phyloP scores from a whole-genome alignment of 2,888 invertebrate genomes.

The Xestobium rufovillosum region DNA sequence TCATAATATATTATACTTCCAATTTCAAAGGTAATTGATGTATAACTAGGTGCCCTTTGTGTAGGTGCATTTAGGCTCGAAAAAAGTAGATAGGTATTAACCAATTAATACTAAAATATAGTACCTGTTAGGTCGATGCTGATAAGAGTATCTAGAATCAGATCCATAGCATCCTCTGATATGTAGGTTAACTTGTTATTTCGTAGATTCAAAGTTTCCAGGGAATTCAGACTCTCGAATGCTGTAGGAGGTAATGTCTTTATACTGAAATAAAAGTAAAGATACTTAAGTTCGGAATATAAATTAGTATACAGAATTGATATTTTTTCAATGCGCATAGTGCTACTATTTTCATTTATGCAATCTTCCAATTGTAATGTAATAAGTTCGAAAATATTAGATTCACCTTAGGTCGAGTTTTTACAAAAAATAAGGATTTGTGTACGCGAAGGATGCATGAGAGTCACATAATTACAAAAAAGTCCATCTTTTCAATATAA shows the following conservation, averaged over 20 bases:
- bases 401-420: too few relatives aligned
- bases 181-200: conserved; percentile 80
- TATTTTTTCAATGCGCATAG: too few relatives aligned
- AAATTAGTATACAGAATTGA: too few relatives aligned
- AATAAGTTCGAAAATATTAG: too few relatives aligned
- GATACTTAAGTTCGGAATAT: not conserved
- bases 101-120: too few relatives aligned
- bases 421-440: too few relatives aligned
- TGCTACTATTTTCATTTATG: conserved; percentile 7
- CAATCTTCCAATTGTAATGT: not conserved
- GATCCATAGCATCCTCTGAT: conserved; percentile 83
- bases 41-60: too few relatives aligned
- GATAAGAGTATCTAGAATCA: conserved; percentile 75
- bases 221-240: conserved; percentile 81
- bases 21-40: too few relatives aligned
- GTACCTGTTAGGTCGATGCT: too few relatives aligned
- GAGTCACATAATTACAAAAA: conserved; percentile 5
- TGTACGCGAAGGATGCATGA: not conserved
- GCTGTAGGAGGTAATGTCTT: conserved; percentile 73
- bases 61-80: too few relatives aligned
- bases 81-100: too few relatives aligned
- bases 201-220: conserved; percentile 81
- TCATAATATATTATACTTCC: too few relatives aligned
- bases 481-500: conserved; percentile 5
- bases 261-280: conserved; percentile 53